A percentile compares a stretch with the other conserved stretches of the same genome.
phyloP scores from a whole-genome alignment of 2,797 vertebrate genomes.

The Choloepus didactylus region DNA sequence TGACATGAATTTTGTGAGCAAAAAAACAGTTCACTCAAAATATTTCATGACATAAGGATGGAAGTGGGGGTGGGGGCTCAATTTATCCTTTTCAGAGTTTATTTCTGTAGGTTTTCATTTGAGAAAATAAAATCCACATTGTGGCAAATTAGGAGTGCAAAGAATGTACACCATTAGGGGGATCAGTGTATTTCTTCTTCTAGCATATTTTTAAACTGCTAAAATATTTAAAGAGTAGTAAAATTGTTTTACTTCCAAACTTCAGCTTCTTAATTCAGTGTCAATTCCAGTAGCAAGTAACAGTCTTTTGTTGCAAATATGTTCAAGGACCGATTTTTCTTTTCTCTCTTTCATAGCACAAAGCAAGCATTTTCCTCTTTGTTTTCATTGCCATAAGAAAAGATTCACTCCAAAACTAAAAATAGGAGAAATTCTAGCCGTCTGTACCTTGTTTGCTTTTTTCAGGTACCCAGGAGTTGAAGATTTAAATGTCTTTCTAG shows the following conservation, averaged over 20 bases:
- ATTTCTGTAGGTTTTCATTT: constrained; percentile 76
- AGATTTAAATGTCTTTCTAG: constrained; percentile 57
- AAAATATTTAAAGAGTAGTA: constrained; percentile 47
- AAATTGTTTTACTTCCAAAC: constrained; percentile 69
- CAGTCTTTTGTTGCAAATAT: constrained; percentile 54
- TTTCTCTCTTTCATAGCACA: constrained; percentile 24
- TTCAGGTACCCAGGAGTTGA: constrained; percentile 30
- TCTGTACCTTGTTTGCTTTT: constrained; percentile 28
- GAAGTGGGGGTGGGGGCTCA: neutral
- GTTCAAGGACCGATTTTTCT: constrained; percentile 58
- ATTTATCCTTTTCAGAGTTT: constrained; percentile 69
- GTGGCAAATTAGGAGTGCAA: neutral
- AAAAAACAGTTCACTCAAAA: constrained; percentile 64
- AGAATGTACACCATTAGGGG: constrained; percentile 8
- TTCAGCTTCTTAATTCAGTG: constrained; percentile 50
- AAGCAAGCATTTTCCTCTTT: constrained; percentile 66
- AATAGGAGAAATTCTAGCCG: constrained; percentile 48
- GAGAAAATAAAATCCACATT: constrained; percentile 16
- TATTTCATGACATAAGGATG: constrained; percentile 68
- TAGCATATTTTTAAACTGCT: constrained; percentile 49
- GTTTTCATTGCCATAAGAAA: neutral
- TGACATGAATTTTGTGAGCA: constrained; percentile 68
- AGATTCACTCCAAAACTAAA: constrained; percentile 34
- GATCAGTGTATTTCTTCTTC: neutral
- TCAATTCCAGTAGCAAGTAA: neutral